A percentile compares a stretch with the other conserved stretches of the same genome.
Evolutionary conservation across 2,113 vertebrate genomes (phyloP).

Genomic region (Campylomormyrus numenius): DNA sequence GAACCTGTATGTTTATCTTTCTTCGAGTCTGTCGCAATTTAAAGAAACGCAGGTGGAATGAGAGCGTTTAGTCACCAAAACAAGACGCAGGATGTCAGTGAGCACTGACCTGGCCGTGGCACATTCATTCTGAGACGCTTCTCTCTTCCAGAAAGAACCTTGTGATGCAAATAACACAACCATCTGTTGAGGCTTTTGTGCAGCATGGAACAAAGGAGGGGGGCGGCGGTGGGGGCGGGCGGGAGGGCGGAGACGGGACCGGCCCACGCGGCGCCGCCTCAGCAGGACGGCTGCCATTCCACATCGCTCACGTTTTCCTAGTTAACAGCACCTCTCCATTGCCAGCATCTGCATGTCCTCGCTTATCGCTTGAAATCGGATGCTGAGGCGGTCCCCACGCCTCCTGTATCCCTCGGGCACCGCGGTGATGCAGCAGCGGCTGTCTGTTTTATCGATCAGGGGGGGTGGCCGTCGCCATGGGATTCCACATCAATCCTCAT

Average conservation of each 20-base stretch:
- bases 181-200: constrained; percentile 11
- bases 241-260: not conserved
- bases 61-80: not conserved
- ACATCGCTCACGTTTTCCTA: not conserved
- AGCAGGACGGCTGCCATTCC: not conserved
- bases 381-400: not conserved
- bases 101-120: not conserved
- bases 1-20: not conserved
- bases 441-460: not conserved
- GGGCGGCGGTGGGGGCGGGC: not conserved
- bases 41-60: not conserved
- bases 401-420: not conserved
- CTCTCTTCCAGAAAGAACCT: not conserved
- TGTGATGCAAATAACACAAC: constrained; percentile 1
- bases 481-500: not conserved
- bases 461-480: not conserved
- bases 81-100: not conserved
- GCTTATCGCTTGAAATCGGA: not conserved
- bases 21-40: not conserved
- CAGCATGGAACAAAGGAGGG: not conserved
- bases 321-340: not conserved
- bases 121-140: no score
- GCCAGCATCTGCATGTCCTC: not conserved
- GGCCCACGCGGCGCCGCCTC: not conserved
- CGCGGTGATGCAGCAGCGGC: not conserved